Evolutionary conservation across 64 coral and sea anemone genomes (phyloP), one percentile per base, ranked within the genome.

Genomic region (Porites australiensis): DNA sequence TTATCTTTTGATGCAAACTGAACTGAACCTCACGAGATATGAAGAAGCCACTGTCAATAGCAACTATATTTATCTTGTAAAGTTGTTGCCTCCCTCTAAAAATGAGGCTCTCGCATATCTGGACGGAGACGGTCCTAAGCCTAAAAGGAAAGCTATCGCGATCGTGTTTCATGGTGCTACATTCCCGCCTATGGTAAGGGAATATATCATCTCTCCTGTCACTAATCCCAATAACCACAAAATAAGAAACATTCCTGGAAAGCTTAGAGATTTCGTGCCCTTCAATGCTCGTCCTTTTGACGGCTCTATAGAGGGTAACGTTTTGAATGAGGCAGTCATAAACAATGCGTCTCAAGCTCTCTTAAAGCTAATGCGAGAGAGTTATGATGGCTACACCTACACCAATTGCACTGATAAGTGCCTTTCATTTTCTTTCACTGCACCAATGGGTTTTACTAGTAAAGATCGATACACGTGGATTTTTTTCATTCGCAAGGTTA

Each of bases 41-140:
- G 82, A 92, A 44, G 68, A 89, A 0, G 96, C 96, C 1, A 69
- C 77, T 1, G 54, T 94, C 2, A 53, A 90, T 19, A 75, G 64
- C 18, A 98, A 98, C 44, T 92, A 92, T 12, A 94, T 98, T 50
- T 91, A 82, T 71, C 53, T 94, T 60, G 94, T 98, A 18, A 77
- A 98, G 79, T 44, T 98, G 5, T 76, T 92, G 14, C 69, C 50
- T 53, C 96, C 96, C 8, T 44, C 77, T 13, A 98, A 98, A 86
- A 60, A 91, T 50, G 43, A 45, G 0, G 92, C 88, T 0, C 48
- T 98, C 0, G 64, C 82, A 8, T 94, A 77, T 18, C 89, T 98
- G 12, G 92, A 98, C 49, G 68, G 77, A 45, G 59, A 86, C 11
- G 89, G 70, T 14, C 43, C 18, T 2, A 94, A 70, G 12, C 96